These are phyloP conservation scores for Limnephilus auricula DNA, from an alignment of 2,888 invertebrate genomes.

Conservation along the genomic window DNA sequence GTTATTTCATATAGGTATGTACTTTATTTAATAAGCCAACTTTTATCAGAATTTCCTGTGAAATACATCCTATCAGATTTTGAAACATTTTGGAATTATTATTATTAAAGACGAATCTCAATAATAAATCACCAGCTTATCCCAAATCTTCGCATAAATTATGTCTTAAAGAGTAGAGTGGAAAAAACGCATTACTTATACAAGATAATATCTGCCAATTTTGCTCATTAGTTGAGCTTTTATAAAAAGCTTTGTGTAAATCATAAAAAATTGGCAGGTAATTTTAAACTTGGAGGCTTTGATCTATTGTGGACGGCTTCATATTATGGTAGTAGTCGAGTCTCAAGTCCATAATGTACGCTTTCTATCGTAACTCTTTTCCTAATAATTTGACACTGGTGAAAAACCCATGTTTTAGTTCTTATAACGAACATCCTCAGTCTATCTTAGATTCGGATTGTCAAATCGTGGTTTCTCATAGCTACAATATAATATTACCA, in stretches of 20 bases:
- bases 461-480: neutral
- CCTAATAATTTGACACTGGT: neutral
- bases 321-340: neutral
- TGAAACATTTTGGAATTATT: neutral
- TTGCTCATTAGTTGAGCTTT: neutral
- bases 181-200: neutral
- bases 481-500: neutral
- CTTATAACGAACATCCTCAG: neutral
- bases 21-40: neutral
- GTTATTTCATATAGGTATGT: no score
- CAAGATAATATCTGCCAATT: neutral
- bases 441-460: neutral
- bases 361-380: neutral
- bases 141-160: neutral
- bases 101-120: neutral
- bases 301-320: neutral
- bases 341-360: neutral
- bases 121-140: neutral
- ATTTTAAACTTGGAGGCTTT: neutral
- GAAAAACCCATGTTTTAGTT: neutral
- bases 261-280: neutral
- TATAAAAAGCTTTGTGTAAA: slow-evolving; percentile 2
- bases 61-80: neutral
- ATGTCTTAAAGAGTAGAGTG: neutral
- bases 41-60: neutral